Base-by-base conservation (phyloP, 2,797 vertebrate genomes). In the Galagoides demidoff region DNA sequence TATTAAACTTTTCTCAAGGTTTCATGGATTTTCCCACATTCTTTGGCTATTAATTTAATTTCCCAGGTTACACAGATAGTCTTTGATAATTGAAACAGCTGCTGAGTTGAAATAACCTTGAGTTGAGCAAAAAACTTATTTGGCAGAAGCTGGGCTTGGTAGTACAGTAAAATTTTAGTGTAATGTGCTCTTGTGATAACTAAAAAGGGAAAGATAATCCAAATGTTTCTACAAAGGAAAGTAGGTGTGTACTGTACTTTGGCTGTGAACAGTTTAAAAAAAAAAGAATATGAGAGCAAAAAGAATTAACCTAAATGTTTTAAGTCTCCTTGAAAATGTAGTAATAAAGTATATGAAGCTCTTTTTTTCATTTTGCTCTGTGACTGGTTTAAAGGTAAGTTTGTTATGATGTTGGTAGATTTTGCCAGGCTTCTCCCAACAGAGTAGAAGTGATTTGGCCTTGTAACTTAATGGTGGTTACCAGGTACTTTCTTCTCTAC, bases 361-460 rank as follows among this genome's bases (percentile, higher is more conserved):
- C 70, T 87, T 94, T 97, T 94, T 94, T 92, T 95, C 91, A 59
- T 79, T 94, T 92, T 97, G 96, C 92, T 97, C 95, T 97, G 95
- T 96, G 95, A 92, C 96, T 97, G 93, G 96, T 95, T 98, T 89
- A 96, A 98, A 98, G 98, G 98, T 98, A 98, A 98, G 98, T 99
- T 92, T 96, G 85, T 87, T 96, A 85, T 59, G 79, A 96, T 98
- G 97, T 86, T 25, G 97, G 95, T 98, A 93, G 39, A 97, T 94
- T 96, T 98, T 98, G 97, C 97, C 98, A 98, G 98, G 98, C 98
- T 99, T 98, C 98, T 99, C 98, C 98, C 98, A 99, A 98, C 98
- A 98, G 98, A 98, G 98, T 98, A 98, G 98, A 98, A 98, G 98
- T 96, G 98, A 97, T 92, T 97, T 86, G 85, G 71, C 95, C 91